Conservation (phyloP, 2,113 vertebrate species). For the Gymnarchus niloticus region DNA sequence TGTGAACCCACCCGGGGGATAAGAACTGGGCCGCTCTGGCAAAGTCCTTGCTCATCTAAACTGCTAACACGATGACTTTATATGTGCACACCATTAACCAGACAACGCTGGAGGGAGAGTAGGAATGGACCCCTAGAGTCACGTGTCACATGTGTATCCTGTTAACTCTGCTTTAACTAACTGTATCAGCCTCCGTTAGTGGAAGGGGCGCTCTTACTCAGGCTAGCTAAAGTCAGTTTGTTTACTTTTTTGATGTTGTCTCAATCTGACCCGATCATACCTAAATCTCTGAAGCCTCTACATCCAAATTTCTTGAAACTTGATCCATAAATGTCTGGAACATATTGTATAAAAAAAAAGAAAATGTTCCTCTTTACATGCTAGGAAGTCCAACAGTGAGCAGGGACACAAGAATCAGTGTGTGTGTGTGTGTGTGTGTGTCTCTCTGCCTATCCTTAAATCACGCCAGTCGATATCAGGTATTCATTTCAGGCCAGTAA, state of each 20-base stretch:
- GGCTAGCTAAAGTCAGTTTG: not conserved
- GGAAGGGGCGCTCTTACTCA: not conserved
- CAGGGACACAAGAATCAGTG: not conserved
- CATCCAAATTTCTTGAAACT: not conserved
- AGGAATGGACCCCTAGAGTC: not conserved
- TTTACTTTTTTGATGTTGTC: too few relatives aligned
- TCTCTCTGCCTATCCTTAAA: not conserved
- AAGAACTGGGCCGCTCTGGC: slow-evolving; percentile 20
- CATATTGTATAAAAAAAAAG: not conserved
- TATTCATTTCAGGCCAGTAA: not conserved
- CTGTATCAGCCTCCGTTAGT: not conserved
- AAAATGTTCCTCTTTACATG: not conserved
- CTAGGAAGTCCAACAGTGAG: not conserved
- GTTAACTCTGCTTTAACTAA: not conserved
- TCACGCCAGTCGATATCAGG: not conserved
- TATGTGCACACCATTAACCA: slow-evolving; percentile 30
- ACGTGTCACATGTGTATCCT: not conserved
- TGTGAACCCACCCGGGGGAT: not conserved
- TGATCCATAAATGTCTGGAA: not conserved
- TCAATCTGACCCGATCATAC: not conserved
- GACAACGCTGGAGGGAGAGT: not conserved
- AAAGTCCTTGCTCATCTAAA: not conserved
- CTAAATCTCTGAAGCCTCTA: not conserved
- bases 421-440: not conserved
- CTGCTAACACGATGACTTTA: slow-evolving; percentile 30